Percentiles rank a stretch among this genome's conserved stretches.
These are phyloP conservation scores for Cyprinodon variegatus DNA, from an alignment of 2,113 vertebrate genomes.

Conservation along the genomic window DNA sequence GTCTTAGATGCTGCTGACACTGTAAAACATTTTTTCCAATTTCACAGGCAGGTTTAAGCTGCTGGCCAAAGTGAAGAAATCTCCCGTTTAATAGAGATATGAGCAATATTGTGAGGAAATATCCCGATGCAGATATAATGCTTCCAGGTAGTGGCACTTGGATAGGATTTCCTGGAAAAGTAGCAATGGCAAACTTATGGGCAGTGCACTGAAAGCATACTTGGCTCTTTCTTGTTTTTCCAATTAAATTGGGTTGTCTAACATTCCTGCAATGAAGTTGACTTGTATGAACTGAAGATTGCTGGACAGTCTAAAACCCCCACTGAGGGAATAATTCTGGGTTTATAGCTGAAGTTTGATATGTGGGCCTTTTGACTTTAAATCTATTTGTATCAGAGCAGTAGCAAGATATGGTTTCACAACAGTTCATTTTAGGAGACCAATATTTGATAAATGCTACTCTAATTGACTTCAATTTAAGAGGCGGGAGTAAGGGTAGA, in stretches of 20 bases:
- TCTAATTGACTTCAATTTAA: neutral
- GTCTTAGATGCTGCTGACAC: neutral
- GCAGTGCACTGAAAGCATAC: neutral
- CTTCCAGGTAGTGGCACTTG: neutral
- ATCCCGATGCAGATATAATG: neutral
- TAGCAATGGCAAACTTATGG: no score
- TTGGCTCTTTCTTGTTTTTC: neutral
- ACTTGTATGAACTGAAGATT: neutral
- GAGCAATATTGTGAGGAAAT: neutral
- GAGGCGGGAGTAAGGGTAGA: neutral
- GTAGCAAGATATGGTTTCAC: neutral
- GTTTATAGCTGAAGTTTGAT: neutral
- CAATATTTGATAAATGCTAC: neutral
- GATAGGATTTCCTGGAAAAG: no score
- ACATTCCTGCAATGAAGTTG: neutral
- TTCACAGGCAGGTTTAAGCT: neutral
- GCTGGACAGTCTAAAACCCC: neutral
- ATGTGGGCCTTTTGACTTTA: neutral
- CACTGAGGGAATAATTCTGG: neutral
- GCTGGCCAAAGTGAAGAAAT: neutral
- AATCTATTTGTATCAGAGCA: neutral
- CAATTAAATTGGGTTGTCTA: no score
- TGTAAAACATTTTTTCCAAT: neutral
- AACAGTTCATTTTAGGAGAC: neutral
- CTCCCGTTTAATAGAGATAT: neutral